A percentile compares a stretch with the other conserved stretches of the same genome.
Conservation (phyloP, 2,888 invertebrate species). For the Crossocerus cetratus region DNA sequence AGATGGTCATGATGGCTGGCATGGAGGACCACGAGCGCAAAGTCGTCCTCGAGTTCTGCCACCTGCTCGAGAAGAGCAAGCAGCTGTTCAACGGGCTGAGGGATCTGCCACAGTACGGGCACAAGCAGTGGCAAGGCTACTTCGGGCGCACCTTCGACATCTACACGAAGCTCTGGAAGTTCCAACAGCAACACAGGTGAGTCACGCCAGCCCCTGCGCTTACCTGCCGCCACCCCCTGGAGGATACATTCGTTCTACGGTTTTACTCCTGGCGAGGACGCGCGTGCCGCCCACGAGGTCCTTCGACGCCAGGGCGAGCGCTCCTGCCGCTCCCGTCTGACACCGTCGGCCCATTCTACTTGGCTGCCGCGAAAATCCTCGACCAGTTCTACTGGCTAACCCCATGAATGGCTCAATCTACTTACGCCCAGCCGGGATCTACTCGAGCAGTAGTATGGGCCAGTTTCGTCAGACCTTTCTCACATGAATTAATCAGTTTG, state of each 20-base stretch:
- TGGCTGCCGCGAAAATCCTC: too few species aligned
- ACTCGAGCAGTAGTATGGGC: too few species aligned
- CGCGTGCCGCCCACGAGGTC: conserved; percentile 41
- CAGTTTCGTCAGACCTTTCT: too few species aligned
- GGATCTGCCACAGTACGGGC: conserved; percentile 97
- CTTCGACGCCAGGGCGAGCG: background rate
- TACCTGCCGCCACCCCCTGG: background rate
- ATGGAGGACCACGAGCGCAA: conserved; percentile 93
- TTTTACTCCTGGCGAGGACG: conserved; percentile 19
- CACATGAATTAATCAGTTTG: too few species aligned
- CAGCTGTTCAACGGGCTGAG: conserved; percentile 98
- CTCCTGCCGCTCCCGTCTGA: too few species aligned
- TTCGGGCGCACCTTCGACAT: conserved; percentile 98
- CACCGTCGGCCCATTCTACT: too few species aligned
- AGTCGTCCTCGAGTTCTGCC: conserved; percentile 96
- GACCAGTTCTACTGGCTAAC: too few species aligned
- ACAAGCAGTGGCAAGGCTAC: conserved; percentile 98
- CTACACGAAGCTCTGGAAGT: conserved; percentile 98
- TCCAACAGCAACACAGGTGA: conserved; percentile 95
- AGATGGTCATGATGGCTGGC: conserved; percentile 83
- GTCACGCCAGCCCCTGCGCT: conserved; percentile 34
- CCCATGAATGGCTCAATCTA: too few species aligned
- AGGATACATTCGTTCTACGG: background rate
- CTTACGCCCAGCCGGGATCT: too few species aligned
- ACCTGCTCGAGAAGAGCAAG: conserved; percentile 96